These are phyloP conservation scores for Amblyopsis hoosieri DNA, from an alignment of 2,797 vertebrate species.

Conservation along the genomic window DNA sequence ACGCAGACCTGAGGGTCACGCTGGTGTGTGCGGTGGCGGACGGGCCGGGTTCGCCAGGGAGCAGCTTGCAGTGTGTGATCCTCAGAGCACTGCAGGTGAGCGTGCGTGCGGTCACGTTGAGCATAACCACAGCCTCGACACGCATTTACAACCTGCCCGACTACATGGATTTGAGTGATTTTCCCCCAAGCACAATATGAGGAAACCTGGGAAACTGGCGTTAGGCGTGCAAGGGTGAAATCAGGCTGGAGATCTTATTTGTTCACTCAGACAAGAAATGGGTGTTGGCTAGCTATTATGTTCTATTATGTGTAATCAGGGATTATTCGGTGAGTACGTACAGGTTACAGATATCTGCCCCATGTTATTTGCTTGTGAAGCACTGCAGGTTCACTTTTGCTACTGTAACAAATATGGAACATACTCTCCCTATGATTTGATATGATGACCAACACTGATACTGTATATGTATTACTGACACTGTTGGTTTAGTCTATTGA, in stretches of 20 bases:
- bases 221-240: constrained; percentile 15
- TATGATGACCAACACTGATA: too few species aligned
- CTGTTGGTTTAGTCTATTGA: neutral
- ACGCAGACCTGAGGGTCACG: constrained; percentile 66
- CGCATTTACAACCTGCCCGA: constrained; percentile 16
- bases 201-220: constrained; percentile 45
- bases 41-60: constrained; percentile 31
- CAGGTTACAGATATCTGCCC: constrained; percentile 24
- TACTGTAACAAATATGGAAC: constrained; percentile 8
- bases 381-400: constrained; percentile 11
- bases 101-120: constrained; percentile 2
- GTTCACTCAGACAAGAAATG: constrained; percentile 18
- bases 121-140: constrained; percentile 4
- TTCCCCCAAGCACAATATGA: constrained; percentile 46
- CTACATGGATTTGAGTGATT: constrained; percentile 17
- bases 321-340: constrained; percentile 13
- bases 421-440: too few species aligned
- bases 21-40: constrained; percentile 76
- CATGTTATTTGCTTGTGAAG: constrained; percentile 26
- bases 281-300: constrained; percentile 38
- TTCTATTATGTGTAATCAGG: constrained; percentile 37
- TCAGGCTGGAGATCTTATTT: constrained; percentile 34
- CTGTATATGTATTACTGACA: neutral
- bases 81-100: constrained; percentile 77
- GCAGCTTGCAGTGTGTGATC: constrained; percentile 56